Evolutionary conservation across 2,888 invertebrate species (phyloP).

Genomic region (Agrotis ipsilon): DNA sequence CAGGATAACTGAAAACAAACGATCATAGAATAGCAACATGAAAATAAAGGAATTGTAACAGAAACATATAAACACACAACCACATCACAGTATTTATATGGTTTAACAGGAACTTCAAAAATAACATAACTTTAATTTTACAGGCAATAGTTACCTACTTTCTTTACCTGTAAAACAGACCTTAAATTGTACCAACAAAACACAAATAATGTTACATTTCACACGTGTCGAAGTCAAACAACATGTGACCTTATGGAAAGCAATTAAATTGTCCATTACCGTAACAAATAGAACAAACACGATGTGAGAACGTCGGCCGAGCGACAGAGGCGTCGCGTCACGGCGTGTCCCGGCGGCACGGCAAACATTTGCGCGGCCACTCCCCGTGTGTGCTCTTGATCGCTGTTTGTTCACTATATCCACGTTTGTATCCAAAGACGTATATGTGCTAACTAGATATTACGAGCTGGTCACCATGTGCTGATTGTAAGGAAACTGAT

Average conservation of each 20-base stretch:
- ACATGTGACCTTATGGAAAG: conserved; percentile 75
- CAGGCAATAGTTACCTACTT: not conserved
- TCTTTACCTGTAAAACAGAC: not conserved
- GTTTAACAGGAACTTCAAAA: not conserved
- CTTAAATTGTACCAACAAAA: conserved; percentile 5
- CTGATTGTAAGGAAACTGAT: not conserved
- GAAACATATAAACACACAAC: not conserved
- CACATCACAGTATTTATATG: not conserved
- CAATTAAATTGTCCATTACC: conserved; percentile 86
- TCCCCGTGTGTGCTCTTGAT: conserved; percentile 80
- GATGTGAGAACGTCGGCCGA: conserved; percentile 75
- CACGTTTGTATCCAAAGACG: conserved; percentile 55
- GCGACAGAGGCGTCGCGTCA: conserved; percentile 69
- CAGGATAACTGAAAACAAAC: too few species aligned
- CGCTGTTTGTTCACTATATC: conserved; percentile 75
- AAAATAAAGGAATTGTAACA: not conserved
- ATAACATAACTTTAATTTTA: not conserved
- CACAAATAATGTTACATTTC: conserved; percentile 27
- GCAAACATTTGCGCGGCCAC: conserved; percentile 83
- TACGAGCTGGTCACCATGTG: not conserved
- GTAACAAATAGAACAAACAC: conserved; percentile 84
- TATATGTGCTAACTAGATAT: conserved; percentile 25
- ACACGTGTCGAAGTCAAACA: conserved; percentile 70
- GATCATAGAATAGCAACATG: not conserved
- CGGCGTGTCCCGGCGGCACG: conserved; percentile 48